Base-by-base conservation (phyloP, 2,888 invertebrate species). In the Ormyrus thymus region DNA sequence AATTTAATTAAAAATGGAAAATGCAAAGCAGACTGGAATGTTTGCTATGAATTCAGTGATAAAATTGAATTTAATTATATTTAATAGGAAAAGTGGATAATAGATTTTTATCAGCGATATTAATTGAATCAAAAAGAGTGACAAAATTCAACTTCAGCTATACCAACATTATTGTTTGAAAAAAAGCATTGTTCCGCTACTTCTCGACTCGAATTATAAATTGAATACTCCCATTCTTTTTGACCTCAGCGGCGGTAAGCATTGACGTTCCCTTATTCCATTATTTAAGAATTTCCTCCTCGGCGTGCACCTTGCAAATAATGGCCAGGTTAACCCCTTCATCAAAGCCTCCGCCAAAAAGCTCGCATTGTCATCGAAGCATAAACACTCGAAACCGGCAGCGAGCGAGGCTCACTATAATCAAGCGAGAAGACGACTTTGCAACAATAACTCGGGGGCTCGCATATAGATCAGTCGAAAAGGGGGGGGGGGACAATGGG, bases 391-490 rank as follows among this genome's bases (percentile, higher is more conserved):
- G 13, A 73, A 61, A 59, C 11, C 13, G 29, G 29, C 29, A 29
- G 29, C 29, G 29, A 29, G 13, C 29, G 29, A 58, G 43, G 65
- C 50, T 10, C 62, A 43, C n/a, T 50, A 11, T 58, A 75, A 66
- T 66, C 70, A 65, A 68, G 11, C n/a, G 62, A 45, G 70, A 51
- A 51, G 59, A 56, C 61, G 48, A 29, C 29, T 29, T 29, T 29
- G 45, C 45, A 62, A 76, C 64, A 56, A 55, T 61, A 10, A 61
- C 29, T 46, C 58, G 46, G 53, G 29, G 46, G 46, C 55, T 62
- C 53, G 45, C 48, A 51, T 72, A 62, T 62, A 48, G 74, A 79
- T 75, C 69, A 46, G 59, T 75, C 69, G 65, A 75, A 78, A 74
- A 65, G 9, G 58, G 50, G 15, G 29, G 59, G n/a, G n/a, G n/a